A percentile compares a stretch with the other conserved stretches of the same genome.
phyloP scores from a whole-genome alignment of 1,140 invertebrate genomes.

The Solenopsis fugax region DNA sequence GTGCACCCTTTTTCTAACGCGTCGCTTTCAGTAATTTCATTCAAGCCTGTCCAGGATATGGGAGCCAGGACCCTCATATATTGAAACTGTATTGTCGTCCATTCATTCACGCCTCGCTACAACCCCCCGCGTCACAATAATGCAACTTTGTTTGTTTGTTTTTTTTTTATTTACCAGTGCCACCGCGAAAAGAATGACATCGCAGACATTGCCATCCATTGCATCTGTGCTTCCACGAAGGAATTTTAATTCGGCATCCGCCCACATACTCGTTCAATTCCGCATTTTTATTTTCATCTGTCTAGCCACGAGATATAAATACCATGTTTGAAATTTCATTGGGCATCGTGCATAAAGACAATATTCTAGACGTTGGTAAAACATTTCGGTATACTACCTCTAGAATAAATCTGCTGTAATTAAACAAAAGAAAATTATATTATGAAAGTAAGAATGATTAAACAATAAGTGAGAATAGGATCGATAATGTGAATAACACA shows the following conservation, averaged over 20 bases:
- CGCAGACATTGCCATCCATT: slow-evolving; percentile 25
- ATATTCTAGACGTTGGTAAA: background rate
- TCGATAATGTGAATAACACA: too few species aligned
- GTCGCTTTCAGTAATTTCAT: slow-evolving; percentile 65
- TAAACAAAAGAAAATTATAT: background rate
- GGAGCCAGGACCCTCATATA: slow-evolving; percentile 56
- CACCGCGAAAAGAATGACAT: slow-evolving; percentile 25
- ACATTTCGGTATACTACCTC: background rate
- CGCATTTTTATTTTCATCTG: slow-evolving; percentile 1
- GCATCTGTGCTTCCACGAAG: slow-evolving; percentile 11
- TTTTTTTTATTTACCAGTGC: background rate
- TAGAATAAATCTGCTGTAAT: background rate
- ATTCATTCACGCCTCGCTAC: slow-evolving; percentile 49
- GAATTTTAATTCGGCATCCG: slow-evolving; percentile 55
- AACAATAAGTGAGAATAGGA: background rate
- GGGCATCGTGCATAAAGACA: background rate
- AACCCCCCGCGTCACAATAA: slow-evolving; percentile 44
- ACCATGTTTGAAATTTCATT: background rate
- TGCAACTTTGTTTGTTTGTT: background rate
- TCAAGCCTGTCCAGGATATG: slow-evolving; percentile 49
- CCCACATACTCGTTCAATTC: background rate
- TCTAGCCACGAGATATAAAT: background rate
- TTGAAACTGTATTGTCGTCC: slow-evolving; percentile 38
- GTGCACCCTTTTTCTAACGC: slow-evolving; percentile 27
- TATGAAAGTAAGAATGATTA: slow-evolving; percentile 8